Evolutionary conservation across 1,140 invertebrate species (phyloP).

Genomic region (Neocloeon triangulifer): DNA sequence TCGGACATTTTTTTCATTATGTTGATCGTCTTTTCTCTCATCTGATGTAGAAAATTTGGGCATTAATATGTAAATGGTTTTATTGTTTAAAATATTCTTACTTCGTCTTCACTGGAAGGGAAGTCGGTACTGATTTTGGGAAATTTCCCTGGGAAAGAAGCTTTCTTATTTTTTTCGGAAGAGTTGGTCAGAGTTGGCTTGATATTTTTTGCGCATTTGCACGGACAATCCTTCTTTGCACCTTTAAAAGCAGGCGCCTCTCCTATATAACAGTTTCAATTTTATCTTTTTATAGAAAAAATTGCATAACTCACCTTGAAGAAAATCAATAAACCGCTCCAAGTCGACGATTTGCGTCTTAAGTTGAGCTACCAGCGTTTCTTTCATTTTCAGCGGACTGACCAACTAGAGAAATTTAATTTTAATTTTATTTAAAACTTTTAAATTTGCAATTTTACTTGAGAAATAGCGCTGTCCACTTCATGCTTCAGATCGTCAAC

Average conservation of each 20-base stretch:
- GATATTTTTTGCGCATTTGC: constrained; percentile 6
- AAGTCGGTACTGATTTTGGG: too few relatives aligned
- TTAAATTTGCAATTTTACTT: constrained; percentile 23
- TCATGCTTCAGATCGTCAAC: constrained; percentile 58
- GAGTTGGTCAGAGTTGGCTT: too few relatives aligned
- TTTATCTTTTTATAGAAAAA: too few relatives aligned
- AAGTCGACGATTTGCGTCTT: constrained; percentile 93
- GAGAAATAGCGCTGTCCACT: constrained; percentile 47
- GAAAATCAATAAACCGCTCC: constrained; percentile 88
- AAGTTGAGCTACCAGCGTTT: constrained; percentile 79
- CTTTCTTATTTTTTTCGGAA: too few relatives aligned
- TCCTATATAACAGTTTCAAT: not conserved
- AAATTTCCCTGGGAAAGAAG: too few relatives aligned
- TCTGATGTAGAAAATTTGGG: constrained; percentile 9
- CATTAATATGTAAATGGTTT: not conserved
- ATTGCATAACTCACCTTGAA: constrained; percentile 52
- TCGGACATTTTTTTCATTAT: constrained; percentile 66
- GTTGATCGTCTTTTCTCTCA: constrained; percentile 30
- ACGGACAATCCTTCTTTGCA: not conserved
- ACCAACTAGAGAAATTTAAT: constrained; percentile 46
- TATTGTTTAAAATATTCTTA: constrained; percentile 5
- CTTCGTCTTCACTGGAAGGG: constrained; percentile 10
- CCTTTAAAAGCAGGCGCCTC: not conserved
- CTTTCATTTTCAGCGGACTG: constrained; percentile 88
- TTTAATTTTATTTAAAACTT: not conserved